phyloP scores from a whole-genome alignment of 2,888 invertebrate species.

The Alviniconcha strummeri region DNA sequence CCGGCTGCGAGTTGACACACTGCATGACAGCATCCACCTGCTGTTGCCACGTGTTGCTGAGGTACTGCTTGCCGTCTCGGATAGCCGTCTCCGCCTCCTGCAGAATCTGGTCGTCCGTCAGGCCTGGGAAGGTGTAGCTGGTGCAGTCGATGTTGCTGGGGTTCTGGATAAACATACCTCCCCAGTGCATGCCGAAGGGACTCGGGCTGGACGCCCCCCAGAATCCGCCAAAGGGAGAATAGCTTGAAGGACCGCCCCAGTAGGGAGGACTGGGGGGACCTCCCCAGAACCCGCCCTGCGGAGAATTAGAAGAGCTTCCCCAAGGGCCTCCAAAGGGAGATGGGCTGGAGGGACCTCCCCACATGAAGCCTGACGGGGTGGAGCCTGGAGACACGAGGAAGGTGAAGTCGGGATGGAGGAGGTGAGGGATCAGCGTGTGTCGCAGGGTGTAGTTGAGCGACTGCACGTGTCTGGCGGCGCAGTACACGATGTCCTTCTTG shows the following conservation, averaged over 20 bases:
- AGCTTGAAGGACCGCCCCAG: too few relatives aligned
- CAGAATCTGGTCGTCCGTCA: slow-evolving; percentile 5
- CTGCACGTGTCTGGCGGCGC: slow-evolving; percentile 10
- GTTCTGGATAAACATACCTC: neutral
- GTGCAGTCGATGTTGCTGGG: slow-evolving; percentile 5
- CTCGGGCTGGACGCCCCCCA: too few relatives aligned
- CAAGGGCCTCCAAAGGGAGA: too few relatives aligned
- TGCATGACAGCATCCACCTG: neutral
- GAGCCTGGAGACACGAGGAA: neutral
- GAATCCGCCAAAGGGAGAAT: too few relatives aligned
- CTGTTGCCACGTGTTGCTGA: slow-evolving; percentile 15
- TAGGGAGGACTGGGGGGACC: too few relatives aligned
- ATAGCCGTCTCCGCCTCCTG: neutral
- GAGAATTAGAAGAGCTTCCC: too few relatives aligned
- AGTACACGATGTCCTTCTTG: slow-evolving; percentile 15
- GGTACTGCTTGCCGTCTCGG: neutral
- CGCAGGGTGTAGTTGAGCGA: slow-evolving; percentile 18
- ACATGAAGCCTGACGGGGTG: too few relatives aligned
- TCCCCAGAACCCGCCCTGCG: too few relatives aligned
- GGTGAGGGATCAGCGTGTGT: slow-evolving; percentile 2
- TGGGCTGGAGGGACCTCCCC: neutral
- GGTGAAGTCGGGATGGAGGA: slow-evolving; percentile 1
- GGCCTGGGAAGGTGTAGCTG: neutral
- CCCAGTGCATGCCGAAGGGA: too few relatives aligned
- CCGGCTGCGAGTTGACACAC: neutral